Evolutionary conservation across 2,113 vertebrate species (phyloP).

Genomic region (Probosciger aterrimus): DNA sequence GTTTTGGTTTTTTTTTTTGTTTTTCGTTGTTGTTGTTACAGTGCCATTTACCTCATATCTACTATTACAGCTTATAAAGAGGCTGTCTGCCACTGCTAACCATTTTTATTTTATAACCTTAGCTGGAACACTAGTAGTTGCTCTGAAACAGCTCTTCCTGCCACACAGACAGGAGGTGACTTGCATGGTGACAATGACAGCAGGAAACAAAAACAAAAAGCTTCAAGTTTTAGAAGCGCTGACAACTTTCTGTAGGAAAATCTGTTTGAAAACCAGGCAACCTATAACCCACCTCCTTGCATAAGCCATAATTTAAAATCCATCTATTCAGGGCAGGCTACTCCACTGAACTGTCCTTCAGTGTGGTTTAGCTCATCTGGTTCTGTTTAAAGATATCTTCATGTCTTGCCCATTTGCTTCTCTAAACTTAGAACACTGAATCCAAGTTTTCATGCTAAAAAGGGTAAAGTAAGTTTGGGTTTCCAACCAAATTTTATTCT

Average conservation of each 20-base stretch:
- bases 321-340: background rate
- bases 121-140: background rate
- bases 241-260: background rate
- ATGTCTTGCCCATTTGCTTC: background rate
- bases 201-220: background rate
- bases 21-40: background rate
- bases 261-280: background rate
- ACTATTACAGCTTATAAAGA: background rate
- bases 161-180: background rate
- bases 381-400: background rate
- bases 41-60: background rate
- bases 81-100: background rate
- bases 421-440: background rate
- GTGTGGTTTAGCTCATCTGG: background rate
- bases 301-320: background rate
- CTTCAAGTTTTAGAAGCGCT: background rate
- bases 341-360: background rate
- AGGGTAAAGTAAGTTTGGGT: background rate
- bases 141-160: background rate
- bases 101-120: background rate
- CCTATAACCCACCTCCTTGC: background rate
- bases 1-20: too few relatives aligned
- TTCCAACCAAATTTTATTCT: background rate
- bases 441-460: background rate
- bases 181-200: background rate